Evolutionary conservation across 2,888 invertebrate species (phyloP).

Genomic region (Perizoma flavofasciatum): DNA sequence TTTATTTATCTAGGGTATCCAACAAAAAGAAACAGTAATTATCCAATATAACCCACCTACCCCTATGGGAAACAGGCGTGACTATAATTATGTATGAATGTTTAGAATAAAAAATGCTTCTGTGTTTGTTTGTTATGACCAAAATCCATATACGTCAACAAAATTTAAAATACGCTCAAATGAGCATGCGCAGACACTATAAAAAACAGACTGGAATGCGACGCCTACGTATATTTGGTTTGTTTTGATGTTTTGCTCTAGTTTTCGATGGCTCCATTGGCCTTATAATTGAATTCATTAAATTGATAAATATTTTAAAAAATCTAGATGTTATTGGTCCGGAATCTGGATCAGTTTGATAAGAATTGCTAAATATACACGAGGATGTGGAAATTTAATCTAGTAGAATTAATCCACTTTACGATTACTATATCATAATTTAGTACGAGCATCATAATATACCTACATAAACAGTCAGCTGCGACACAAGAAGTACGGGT

Average conservation of each 20-base stretch:
- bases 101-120: too few species aligned
- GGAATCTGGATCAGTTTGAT: constrained; percentile 37
- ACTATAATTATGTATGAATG: too few species aligned
- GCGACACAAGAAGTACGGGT: too few species aligned
- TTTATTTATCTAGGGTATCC: too few species aligned
- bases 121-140: not conserved
- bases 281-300: constrained; percentile 9
- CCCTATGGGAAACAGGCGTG: too few species aligned
- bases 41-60: too few species aligned
- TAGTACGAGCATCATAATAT: too few species aligned
- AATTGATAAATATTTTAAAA: constrained; percentile 16
- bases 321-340: constrained; percentile 36
- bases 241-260: constrained; percentile 62
- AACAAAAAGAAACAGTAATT: too few species aligned
- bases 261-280: constrained; percentile 48
- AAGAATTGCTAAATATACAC: constrained; percentile 1
- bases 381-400: too few species aligned
- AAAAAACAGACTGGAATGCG: constrained; percentile 52
- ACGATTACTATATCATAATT: too few species aligned
- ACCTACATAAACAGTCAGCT: too few species aligned
- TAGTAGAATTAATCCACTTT: too few species aligned
- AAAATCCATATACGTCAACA: constrained; percentile 11
- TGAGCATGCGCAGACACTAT: constrained; percentile 1
- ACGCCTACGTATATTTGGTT: constrained; percentile 55
- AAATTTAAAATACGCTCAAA: constrained; percentile 1